phyloP scores from a whole-genome alignment of 2,797 vertebrate genomes.

The Pygocentrus nattereri region DNA sequence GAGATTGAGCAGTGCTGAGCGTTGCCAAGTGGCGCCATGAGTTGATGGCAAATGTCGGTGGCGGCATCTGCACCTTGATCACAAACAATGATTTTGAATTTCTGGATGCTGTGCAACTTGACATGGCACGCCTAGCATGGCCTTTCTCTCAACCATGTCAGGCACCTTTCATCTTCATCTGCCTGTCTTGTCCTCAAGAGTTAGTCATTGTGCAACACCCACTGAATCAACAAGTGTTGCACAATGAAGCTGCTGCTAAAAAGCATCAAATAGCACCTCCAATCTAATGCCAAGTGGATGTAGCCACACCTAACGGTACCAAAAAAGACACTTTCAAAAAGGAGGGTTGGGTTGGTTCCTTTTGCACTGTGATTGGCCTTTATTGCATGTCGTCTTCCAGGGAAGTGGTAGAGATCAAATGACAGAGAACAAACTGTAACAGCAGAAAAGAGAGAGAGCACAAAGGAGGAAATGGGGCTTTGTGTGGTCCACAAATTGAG shows the following conservation, averaged over 20 bases:
- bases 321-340: conserved; percentile 54
- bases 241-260: conserved; percentile 2
- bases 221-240: not conserved
- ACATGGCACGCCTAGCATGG: not conserved
- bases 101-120: too few species aligned
- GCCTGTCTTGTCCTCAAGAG: not conserved
- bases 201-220: not conserved
- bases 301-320: conserved; percentile 66
- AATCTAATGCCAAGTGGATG: conserved; percentile 65
- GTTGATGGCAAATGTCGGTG: too few species aligned
- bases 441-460: conserved; percentile 46
- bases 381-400: conserved; percentile 64
- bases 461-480: conserved; percentile 34
- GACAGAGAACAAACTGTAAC: not conserved
- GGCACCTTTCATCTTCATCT: not conserved
- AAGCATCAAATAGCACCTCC: conserved; percentile 63
- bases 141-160: not conserved
- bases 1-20: too few species aligned
- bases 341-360: conserved; percentile 63
- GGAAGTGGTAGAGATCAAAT: conserved; percentile 55
- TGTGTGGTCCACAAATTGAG: conserved; percentile 23
- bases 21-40: too few species aligned
- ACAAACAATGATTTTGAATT: too few species aligned
- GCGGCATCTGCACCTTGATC: too few species aligned
- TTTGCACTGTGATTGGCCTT: conserved; percentile 65